Conservation (phyloP, 1,140 invertebrate genomes). For the Rhagoletis pomonella region DNA sequence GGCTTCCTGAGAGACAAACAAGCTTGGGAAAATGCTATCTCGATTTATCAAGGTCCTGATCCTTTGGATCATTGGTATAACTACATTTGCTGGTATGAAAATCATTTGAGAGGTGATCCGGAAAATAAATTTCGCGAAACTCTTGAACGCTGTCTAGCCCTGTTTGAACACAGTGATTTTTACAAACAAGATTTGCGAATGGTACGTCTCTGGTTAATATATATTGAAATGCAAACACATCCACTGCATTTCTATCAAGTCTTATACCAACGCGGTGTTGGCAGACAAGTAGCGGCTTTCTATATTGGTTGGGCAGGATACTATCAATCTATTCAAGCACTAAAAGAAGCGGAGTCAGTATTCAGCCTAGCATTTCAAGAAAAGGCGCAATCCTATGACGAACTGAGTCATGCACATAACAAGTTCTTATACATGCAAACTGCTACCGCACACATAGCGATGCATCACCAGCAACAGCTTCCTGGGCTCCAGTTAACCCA, state of each 20-base stretch:
- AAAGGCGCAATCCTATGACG: slow-evolving; percentile 83
- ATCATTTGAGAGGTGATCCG: slow-evolving; percentile 89
- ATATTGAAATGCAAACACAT: slow-evolving; percentile 86
- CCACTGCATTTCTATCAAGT: slow-evolving; percentile 86
- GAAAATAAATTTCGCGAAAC: slow-evolving; percentile 85
- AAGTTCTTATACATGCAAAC: slow-evolving; percentile 78
- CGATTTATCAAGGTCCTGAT: slow-evolving; percentile 88
- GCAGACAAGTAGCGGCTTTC: slow-evolving; percentile 83
- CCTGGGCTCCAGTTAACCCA: slow-evolving; percentile 58
- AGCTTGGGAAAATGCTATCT: slow-evolving; percentile 87
- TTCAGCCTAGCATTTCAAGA: slow-evolving; percentile 81
- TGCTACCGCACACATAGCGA: slow-evolving; percentile 68
- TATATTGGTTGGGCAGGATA: slow-evolving; percentile 89
- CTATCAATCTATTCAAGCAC: slow-evolving; percentile 84
- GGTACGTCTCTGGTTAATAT: slow-evolving; percentile 92
- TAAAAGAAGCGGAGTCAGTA: slow-evolving; percentile 84
- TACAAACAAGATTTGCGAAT: slow-evolving; percentile 90
- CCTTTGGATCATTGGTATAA: slow-evolving; percentile 91
- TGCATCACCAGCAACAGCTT: slow-evolving; percentile 63
- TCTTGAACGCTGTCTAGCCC: slow-evolving; percentile 85
- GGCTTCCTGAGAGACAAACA: slow-evolving; percentile 71
- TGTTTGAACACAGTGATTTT: slow-evolving; percentile 86
- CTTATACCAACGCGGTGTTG: slow-evolving; percentile 83
- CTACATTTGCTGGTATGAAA: slow-evolving; percentile 93
- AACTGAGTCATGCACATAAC: slow-evolving; percentile 82